Evolutionary conservation across 2,888 invertebrate genomes (phyloP).

Genomic region (Phalera bucephala): DNA sequence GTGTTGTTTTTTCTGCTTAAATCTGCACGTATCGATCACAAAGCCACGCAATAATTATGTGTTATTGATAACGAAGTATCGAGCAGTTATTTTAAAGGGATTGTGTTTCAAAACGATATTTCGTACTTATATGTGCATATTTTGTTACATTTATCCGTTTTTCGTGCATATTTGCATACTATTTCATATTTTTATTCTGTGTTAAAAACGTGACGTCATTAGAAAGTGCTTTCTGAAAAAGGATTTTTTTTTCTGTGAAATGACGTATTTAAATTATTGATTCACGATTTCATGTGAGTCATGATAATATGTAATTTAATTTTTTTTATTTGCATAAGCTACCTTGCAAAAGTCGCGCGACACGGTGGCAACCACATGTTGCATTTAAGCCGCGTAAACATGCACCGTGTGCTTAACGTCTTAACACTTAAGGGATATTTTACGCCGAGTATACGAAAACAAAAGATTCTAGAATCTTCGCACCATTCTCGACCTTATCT

Average conservation of each 20-base stretch:
- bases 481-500: neutral
- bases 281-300: neutral
- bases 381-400: constrained; percentile 6
- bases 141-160: too few species aligned
- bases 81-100: neutral
- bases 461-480: neutral
- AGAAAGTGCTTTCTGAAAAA: too few species aligned
- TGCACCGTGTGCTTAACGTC: neutral
- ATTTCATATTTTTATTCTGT: too few species aligned
- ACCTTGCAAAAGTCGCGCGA: neutral
- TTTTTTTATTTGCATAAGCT: neutral
- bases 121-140: too few species aligned
- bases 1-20: too few species aligned
- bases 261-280: too few species aligned
- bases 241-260: too few species aligned
- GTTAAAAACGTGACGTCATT: too few species aligned
- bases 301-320: too few species aligned
- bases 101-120: neutral
- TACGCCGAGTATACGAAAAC: neutral
- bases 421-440: neutral
- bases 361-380: constrained; percentile 19
- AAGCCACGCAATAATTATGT: neutral
- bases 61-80: too few species aligned
- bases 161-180: too few species aligned
- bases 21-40: neutral